Base-by-base conservation (phyloP, 2,888 invertebrate genomes). In the Andrena chrysosceles region DNA sequence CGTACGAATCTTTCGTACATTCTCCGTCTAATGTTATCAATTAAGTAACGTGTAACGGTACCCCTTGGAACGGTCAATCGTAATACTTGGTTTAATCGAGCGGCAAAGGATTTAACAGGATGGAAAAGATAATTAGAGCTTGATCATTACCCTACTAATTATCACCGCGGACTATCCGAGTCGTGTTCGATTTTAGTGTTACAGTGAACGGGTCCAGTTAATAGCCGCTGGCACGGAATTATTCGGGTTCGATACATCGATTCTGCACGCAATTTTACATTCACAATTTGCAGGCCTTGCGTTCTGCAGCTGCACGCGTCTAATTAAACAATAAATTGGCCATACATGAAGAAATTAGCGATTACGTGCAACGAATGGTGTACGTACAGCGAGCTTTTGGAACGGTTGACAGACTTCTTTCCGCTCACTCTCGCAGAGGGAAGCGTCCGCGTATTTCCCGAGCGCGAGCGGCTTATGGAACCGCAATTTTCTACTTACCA, bases 71-170 rank as follows among this genome's bases (percentile, higher is more conserved):
- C 59, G 60, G 54, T 73, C 73, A 77, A 67, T 74, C 49, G 70
- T 72, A 60, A 76, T 62, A 56, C 20, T 56, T 29, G 35, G 77
- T 48, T 87, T 85, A 84, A 87, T 86, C 81, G 86, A 77, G 76
- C 77, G 75, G 52, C 66, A 63, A 75, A 68, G 52, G 67, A 81
- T 72, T 74, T 66, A 85, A 84, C 72, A 76, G 71, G 63, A 72
- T 52, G 67, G 69, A 77, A 73, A 81, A 49, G 35, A 62, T 74
- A 81, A 86, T 83, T 81, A 78, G 59, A 64, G 68, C 48, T 67
- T 54, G 67, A 56, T 81, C 75, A 26, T 81, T 84, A 81, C 62
- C 42, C 66, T 56, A 49, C 71, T 79, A 85, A 72, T 83, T 83
- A 72, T 83, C 81, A 75, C 48, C 60, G 67, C 64, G 62, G 59